phyloP scores from a whole-genome alignment of 2,797 vertebrate genomes.

The Phataginus tetradactyla region DNA sequence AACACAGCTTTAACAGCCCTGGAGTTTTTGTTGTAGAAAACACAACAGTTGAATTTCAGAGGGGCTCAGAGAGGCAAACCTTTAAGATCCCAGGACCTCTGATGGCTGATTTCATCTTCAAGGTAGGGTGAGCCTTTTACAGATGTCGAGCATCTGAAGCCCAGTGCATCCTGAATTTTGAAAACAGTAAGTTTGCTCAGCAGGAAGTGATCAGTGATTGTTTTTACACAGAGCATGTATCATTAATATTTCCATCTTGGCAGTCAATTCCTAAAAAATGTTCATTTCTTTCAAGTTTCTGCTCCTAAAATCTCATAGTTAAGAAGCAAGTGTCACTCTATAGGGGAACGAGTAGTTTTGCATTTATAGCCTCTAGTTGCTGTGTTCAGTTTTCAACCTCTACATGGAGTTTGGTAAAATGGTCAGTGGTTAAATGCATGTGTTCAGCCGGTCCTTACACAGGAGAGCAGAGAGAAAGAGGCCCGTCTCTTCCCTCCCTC shows the following conservation, averaged over 20 bases:
- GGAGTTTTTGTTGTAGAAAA: conserved; percentile 91
- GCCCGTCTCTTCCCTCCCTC: neutral
- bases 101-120: conserved; percentile 93
- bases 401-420: neutral
- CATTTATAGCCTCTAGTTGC: neutral
- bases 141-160: neutral
- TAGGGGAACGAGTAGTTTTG: neutral
- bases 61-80: conserved; percentile 89
- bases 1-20: conserved; percentile 88
- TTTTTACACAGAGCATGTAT: neutral
- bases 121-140: conserved; percentile 86
- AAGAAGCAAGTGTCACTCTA: neutral
- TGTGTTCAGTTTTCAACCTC: neutral
- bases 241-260: neutral
- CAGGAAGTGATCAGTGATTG: neutral
- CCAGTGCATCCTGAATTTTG: neutral
- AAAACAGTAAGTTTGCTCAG: neutral
- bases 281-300: neutral
- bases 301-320: neutral
- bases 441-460: neutral
- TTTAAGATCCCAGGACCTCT: conserved; percentile 92
- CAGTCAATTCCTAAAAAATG: neutral
- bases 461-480: neutral
- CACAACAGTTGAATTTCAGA: conserved; percentile 93
- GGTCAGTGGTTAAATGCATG: rapidly evolving